Conservation (phyloP, 2,113 vertebrate species). For the Speoplatyrhinus poulsoni region DNA sequence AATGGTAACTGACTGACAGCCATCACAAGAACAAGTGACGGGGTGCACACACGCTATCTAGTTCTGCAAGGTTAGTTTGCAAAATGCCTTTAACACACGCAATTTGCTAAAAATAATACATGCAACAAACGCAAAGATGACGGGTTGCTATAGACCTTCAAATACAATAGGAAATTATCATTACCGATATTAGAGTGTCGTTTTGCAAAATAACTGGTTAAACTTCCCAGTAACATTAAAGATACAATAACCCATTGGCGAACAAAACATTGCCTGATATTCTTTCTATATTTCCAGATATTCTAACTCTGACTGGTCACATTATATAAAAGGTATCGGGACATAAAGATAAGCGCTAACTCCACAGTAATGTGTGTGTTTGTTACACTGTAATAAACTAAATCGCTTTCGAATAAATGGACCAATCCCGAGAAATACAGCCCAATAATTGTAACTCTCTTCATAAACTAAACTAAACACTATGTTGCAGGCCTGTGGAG, state of each 20-base stretch:
- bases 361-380: neutral
- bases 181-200: too few relatives aligned
- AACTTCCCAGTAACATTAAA: too few relatives aligned
- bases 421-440: neutral
- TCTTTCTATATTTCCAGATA: neutral
- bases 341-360: constrained; percentile 36
- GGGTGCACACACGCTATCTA: neutral
- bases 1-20: neutral
- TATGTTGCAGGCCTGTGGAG: constrained; percentile 9
- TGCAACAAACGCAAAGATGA: too few relatives aligned
- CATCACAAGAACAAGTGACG: neutral
- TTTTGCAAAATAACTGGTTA: too few relatives aligned
- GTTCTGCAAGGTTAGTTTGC: too few relatives aligned
- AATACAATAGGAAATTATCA: too few relatives aligned
- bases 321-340: constrained; percentile 56
- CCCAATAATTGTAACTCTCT: neutral
- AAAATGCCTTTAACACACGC: too few relatives aligned
- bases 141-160: too few relatives aligned
- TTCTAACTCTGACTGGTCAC: constrained; percentile 30
- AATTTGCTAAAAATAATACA: too few relatives aligned
- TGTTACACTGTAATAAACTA: neutral
- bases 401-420: neutral
- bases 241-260: too few relatives aligned
- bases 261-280: neutral
- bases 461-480: neutral